phyloP scores from a whole-genome alignment of 2,113 vertebrate genomes.

The Dendropsophus ebraccatus region DNA sequence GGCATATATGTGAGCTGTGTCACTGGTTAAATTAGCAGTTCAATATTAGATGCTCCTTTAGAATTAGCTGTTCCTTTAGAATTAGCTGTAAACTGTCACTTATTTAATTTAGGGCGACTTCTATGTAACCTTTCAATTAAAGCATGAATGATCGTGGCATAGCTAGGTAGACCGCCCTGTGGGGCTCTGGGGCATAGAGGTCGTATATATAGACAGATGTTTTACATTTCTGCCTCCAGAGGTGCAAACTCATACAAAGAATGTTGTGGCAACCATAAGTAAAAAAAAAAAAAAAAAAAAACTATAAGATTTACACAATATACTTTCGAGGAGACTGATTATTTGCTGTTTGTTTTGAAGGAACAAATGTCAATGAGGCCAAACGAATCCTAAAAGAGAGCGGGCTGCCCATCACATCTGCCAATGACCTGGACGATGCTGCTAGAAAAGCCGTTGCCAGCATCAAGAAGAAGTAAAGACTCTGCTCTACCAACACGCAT shows the following conservation, averaged over 20 bases:
- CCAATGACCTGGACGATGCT: conserved; percentile 89
- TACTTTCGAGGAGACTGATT: neutral
- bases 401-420: conserved; percentile 88
- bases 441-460: conserved; percentile 92
- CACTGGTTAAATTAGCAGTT: conserved; percentile 28
- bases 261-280: too few species aligned
- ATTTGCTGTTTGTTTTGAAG: conserved; percentile 65
- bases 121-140: too few species aligned
- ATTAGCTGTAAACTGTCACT: neutral
- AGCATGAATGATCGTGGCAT: too few species aligned
- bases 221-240: too few species aligned
- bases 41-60: neutral
- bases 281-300: too few species aligned
- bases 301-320: too few species aligned
- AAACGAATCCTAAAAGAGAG: conserved; percentile 89
- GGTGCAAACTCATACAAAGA: too few species aligned
- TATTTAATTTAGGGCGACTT: too few species aligned
- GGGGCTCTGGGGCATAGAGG: neutral
- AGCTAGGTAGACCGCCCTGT: neutral
- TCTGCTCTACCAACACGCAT: neutral
- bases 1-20: neutral
- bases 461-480: conserved; percentile 79
- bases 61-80: neutral
- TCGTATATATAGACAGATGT: neutral
- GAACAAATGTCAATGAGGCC: conserved; percentile 93